These are phyloP conservation scores for Chirona hameri DNA, from an alignment of 2,888 invertebrate species.

Conservation along the genomic window DNA sequence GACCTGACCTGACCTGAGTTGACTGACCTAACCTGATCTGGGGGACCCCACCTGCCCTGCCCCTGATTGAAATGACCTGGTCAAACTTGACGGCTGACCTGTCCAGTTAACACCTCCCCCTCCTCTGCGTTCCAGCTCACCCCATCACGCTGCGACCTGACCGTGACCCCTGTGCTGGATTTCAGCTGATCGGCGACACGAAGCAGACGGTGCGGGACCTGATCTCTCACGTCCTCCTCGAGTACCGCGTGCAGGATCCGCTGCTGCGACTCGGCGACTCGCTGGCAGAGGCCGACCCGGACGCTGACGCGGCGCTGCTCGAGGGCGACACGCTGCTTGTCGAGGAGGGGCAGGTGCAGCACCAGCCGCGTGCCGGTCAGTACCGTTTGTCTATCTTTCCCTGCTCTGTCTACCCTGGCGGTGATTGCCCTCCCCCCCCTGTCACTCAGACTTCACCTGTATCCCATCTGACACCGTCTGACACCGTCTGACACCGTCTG, in stretches of 20 bases:
- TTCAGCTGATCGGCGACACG: constrained; percentile 33
- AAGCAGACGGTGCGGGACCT: constrained; percentile 51
- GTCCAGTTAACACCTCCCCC: no score
- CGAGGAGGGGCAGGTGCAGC: constrained; percentile 56
- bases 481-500: no score
- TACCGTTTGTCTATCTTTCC: not conserved
- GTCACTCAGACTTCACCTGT: no score
- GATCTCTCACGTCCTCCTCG: constrained; percentile 51
- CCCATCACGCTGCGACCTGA: not conserved
- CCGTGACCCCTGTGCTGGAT: not conserved
- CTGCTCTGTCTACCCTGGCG: no score
- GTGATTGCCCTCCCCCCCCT: no score
- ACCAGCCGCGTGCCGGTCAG: constrained; percentile 55
- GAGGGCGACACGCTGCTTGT: constrained; percentile 63
- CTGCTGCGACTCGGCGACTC: constrained; percentile 59
- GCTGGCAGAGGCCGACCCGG: constrained; percentile 60
- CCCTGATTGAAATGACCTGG: no score
- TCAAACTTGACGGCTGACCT: no score
- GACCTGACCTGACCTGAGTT: no score
- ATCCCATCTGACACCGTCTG: no score
- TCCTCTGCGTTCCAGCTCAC: no score
- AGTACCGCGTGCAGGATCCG: constrained; percentile 52
- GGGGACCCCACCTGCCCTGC: no score
- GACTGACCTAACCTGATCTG: no score
- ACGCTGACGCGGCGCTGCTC: constrained; percentile 56